phyloP scores from a whole-genome alignment of 1,140 invertebrate genomes.

The Drosophila guanche region DNA sequence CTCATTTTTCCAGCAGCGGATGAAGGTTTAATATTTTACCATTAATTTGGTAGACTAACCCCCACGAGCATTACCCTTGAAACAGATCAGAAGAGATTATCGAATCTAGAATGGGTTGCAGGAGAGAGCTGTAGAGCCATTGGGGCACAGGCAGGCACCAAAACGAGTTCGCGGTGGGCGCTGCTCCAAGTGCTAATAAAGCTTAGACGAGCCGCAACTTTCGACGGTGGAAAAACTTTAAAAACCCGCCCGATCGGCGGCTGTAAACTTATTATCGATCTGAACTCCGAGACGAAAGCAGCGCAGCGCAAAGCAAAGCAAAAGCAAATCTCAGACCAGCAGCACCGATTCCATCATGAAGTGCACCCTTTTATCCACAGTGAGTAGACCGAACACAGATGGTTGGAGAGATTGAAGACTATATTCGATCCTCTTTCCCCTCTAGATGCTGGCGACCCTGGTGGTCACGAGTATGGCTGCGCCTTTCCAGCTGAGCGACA shows the following conservation, averaged over 20 bases:
- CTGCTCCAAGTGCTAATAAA: slow-evolving; percentile 63
- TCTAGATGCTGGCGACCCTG: slow-evolving; percentile 39
- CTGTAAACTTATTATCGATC: slow-evolving; percentile 70
- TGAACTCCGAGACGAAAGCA: slow-evolving; percentile 62
- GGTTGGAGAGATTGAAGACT: not conserved
- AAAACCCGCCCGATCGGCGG: slow-evolving; percentile 54
- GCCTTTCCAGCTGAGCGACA: slow-evolving; percentile 53
- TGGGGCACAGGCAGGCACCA: slow-evolving; percentile 39
- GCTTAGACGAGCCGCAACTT: slow-evolving; percentile 53
- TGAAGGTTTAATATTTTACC: slow-evolving; percentile 61
- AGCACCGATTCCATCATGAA: slow-evolving; percentile 54
- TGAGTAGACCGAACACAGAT: slow-evolving; percentile 37
- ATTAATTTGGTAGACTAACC: slow-evolving; percentile 27
- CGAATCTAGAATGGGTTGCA: slow-evolving; percentile 17
- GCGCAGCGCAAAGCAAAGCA: slow-evolving; percentile 18
- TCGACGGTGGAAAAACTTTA: slow-evolving; percentile 55
- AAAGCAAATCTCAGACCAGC: slow-evolving; percentile 13
- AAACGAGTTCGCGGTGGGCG: slow-evolving; percentile 35
- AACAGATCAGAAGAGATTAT: too few species aligned
- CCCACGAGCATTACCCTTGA: too few species aligned
- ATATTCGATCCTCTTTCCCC: not conserved
- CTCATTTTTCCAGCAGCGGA: not conserved
- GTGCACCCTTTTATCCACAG: slow-evolving; percentile 67
- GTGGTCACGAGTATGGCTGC: slow-evolving; percentile 36
- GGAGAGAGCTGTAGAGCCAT: slow-evolving; percentile 5